Evolutionary conservation across 2,113 vertebrate genomes (phyloP).

Genomic region (Smithornis capensis): DNA sequence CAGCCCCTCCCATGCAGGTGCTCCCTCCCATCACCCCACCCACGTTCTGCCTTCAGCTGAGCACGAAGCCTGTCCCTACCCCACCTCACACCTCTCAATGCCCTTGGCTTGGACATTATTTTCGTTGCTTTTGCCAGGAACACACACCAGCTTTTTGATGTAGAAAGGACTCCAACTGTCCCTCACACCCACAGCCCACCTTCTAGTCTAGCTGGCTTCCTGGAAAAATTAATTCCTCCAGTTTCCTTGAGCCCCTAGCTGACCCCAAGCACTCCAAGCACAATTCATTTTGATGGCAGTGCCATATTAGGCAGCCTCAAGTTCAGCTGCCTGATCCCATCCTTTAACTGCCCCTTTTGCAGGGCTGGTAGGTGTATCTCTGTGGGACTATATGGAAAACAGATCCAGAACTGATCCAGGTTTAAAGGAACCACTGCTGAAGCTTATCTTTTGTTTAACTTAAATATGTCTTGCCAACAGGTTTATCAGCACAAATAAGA

Average conservation of each 20-base stretch:
- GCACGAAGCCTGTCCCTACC: neutral
- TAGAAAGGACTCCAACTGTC: neutral
- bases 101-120: neutral
- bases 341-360: neutral
- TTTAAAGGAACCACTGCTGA: neutral
- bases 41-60: rapidly evolving
- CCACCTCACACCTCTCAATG: too few relatives aligned
- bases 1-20: rapidly evolving
- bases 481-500: neutral
- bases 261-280: neutral
- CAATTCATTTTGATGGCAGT: neutral
- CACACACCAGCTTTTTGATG: neutral
- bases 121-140: neutral
- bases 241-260: neutral
- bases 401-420: neutral
- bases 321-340: neutral
- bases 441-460: neutral
- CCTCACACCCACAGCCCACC: rapidly evolving
- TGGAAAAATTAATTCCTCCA: neutral
- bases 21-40: rapidly evolving
- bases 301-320: neutral
- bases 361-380: neutral
- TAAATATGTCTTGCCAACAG: neutral
- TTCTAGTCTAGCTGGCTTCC: neutral
- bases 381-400: neutral